phyloP scores from a whole-genome alignment of 2,888 invertebrate genomes.

The Zygaena filipendulae region DNA sequence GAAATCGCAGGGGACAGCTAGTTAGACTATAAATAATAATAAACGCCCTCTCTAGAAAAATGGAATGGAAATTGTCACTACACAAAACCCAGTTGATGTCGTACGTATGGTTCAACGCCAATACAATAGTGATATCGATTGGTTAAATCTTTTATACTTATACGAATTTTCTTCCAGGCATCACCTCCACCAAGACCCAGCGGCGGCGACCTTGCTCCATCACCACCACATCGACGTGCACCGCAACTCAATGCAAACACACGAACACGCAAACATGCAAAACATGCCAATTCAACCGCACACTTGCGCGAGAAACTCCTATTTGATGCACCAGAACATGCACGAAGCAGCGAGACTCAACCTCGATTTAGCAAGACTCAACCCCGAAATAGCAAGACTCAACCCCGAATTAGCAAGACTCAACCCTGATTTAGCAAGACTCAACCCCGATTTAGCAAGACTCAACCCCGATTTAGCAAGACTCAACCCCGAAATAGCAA shows the following conservation, averaged over 20 bases:
- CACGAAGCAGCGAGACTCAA: constrained; percentile 22
- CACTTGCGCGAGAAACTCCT: constrained; percentile 37
- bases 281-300: constrained; percentile 28
- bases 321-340: constrained; percentile 27
- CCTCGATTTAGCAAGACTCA: constrained; percentile 23
- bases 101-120: too few species aligned
- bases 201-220: constrained; percentile 51
- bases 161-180: constrained; percentile 44
- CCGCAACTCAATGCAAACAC: constrained; percentile 28
- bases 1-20: too few species aligned
- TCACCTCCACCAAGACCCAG: constrained; percentile 52
- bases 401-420: constrained; percentile 24
- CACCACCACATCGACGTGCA: constrained; percentile 53
- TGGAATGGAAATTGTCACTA: too few species aligned
- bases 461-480: constrained; percentile 26
- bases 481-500: constrained; percentile 26
- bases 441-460: constrained; percentile 27
- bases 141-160: too few species aligned
- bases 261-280: constrained; percentile 28
- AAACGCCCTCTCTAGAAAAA: too few species aligned
- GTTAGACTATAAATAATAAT: too few species aligned
- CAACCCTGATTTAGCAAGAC: constrained; percentile 23
- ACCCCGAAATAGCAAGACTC: constrained; percentile 21
- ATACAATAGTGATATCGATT: too few species aligned
- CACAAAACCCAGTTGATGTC: too few species aligned